phyloP scores from a whole-genome alignment of 2,888 invertebrate genomes.

The Salticus scenicus region DNA sequence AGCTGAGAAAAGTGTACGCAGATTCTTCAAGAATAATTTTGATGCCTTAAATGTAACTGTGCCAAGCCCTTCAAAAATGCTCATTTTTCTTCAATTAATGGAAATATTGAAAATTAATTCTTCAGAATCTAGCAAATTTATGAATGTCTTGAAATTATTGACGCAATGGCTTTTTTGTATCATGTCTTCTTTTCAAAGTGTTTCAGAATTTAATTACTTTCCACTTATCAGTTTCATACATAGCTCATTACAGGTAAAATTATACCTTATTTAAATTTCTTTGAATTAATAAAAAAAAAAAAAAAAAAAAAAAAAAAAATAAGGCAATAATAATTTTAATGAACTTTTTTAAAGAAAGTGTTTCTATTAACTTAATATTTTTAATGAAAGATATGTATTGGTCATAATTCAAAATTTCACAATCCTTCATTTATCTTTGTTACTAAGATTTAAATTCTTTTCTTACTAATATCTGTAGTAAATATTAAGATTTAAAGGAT shows the following conservation, averaged over 20 bases:
- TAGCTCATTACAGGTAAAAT: conserved; percentile 34
- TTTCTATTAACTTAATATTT: not conserved
- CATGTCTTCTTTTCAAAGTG: not conserved
- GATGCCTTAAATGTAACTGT: not conserved
- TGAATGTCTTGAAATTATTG: conserved; percentile 16
- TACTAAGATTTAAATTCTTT: no score
- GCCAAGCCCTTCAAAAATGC: conserved; percentile 23
- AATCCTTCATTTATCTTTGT: no score
- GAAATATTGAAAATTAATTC: conserved; percentile 15
- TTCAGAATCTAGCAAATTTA: conserved; percentile 18
- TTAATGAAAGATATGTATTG: not conserved
- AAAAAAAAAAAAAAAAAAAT: no score
- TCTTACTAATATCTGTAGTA: no score
- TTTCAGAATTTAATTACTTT: not conserved
- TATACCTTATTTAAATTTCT: no score
- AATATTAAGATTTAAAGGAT: no score
- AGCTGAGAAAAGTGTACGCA: not conserved
- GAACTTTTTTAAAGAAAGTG: not conserved
- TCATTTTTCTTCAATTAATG: conserved; percentile 36
- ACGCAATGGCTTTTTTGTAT: conserved; percentile 10
- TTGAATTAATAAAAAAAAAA: no score
- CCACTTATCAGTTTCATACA: conserved; percentile 3
- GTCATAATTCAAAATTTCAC: no score
- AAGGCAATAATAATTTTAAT: not conserved
- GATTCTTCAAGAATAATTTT: not conserved